These are phyloP conservation scores for Sarcophaga variegata DNA, from an alignment of 2,888 invertebrate species.

Conservation along the genomic window DNA sequence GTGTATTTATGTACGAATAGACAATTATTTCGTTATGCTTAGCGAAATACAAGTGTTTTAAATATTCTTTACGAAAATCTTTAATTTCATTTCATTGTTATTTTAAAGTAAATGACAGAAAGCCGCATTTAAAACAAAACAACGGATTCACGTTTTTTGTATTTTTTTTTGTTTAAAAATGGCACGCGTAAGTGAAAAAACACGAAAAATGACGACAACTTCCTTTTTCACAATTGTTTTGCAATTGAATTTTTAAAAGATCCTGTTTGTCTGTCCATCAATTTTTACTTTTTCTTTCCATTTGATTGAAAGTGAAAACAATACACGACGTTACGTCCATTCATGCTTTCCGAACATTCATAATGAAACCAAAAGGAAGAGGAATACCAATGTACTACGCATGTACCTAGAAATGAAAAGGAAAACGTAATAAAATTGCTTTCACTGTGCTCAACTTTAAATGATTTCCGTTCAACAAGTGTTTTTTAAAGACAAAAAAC, in stretches of 20 bases:
- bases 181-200: constrained; percentile 58
- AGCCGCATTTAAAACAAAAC: constrained; percentile 53
- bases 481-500: constrained; percentile 24
- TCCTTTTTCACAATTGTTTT: constrained; percentile 49
- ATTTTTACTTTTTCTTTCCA: constrained; percentile 37
- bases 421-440: no score
- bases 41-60: no score
- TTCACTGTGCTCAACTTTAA: background rate
- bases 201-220: constrained; percentile 26
- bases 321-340: background rate
- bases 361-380: constrained; percentile 47
- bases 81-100: constrained; percentile 25
- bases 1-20: background rate
- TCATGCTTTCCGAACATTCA: background rate
- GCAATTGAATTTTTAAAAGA: constrained; percentile 22
- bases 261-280: constrained; percentile 35
- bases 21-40: background rate
- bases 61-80: background rate
- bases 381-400: background rate
- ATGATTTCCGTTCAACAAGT: constrained; percentile 66
- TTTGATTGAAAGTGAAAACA: constrained; percentile 63
- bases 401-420: no score
- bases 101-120: constrained; percentile 31
- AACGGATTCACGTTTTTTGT: background rate
- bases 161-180: background rate